These are phyloP conservation scores for Parasteatoda lunata DNA, from an alignment of 2,888 invertebrate genomes.

Conservation along the genomic window DNA sequence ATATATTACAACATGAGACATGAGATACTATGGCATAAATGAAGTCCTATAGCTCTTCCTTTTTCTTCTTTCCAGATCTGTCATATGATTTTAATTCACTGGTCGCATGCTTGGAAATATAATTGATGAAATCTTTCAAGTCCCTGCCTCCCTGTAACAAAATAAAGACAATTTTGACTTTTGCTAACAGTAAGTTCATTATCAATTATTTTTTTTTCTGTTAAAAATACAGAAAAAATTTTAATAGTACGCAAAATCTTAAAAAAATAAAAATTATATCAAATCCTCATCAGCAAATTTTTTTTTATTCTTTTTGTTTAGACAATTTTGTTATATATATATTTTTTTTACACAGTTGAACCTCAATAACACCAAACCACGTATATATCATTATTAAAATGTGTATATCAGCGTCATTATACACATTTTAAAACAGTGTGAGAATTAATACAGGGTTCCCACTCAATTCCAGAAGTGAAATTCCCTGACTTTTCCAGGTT, in stretches of 20 bases:
- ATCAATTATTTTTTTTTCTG: background rate
- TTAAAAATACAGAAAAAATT: background rate
- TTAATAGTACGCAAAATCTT: background rate
- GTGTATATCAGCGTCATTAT: no score
- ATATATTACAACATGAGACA: constrained; percentile 43
- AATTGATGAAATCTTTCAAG: constrained; percentile 93
- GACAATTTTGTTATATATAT: no score
- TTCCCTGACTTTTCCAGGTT: no score
- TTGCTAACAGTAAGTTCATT: background rate
- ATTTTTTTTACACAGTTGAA: no score
- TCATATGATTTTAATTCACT: constrained; percentile 90
- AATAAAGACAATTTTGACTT: background rate
- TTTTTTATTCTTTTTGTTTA: no score
- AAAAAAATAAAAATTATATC: background rate
- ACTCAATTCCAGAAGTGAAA: background rate
- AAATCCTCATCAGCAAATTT: background rate
- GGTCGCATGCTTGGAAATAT: constrained; percentile 92
- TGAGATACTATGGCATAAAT: constrained; percentile 44
- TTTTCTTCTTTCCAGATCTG: constrained; percentile 83
- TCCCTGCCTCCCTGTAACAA: constrained; percentile 89
- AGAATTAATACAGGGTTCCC: background rate
- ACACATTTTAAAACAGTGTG: no score
- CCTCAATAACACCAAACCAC: no score
- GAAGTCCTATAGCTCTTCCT: constrained; percentile 75
- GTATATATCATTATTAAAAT: no score